phyloP scores from a whole-genome alignment of 2,797 vertebrate genomes.

The Caiman crocodilus region DNA sequence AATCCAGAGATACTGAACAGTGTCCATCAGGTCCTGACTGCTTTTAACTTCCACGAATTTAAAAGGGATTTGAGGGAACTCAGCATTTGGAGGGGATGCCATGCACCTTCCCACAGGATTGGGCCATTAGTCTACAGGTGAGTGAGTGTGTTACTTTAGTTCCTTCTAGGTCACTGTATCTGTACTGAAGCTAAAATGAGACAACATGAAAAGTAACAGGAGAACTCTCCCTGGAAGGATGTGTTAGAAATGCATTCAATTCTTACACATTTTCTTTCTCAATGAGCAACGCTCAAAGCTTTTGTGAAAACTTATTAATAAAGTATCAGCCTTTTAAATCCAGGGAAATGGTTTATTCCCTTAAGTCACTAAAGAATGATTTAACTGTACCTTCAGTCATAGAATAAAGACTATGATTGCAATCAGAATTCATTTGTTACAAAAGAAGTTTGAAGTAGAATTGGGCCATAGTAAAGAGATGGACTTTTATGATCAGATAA shows the following conservation, averaged over 20 bases:
- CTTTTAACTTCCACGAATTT: background rate
- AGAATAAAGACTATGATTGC: background rate
- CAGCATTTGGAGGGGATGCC: background rate
- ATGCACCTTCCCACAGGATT: rapidly evolving
- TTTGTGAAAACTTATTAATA: background rate
- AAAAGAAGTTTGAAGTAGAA: constrained; percentile 29
- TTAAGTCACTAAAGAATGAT: constrained; percentile 14
- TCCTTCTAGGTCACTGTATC: background rate
- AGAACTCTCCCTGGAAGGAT: background rate
- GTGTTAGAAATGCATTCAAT: background rate
- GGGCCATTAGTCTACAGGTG: background rate
- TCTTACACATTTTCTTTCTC: background rate
- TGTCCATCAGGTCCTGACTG: background rate
- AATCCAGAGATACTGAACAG: background rate
- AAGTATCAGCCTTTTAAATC: background rate
- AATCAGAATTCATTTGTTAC: constrained; percentile 25
- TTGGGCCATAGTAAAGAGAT: constrained; percentile 27
- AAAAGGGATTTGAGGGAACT: background rate
- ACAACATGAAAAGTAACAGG: background rate
- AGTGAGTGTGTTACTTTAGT: background rate
- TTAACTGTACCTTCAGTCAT: constrained; percentile 8
- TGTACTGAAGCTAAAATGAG: background rate
- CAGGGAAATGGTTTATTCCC: background rate
- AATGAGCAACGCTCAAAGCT: constrained; percentile 6
- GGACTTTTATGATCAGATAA: constrained; percentile 28